Percentiles rank a stretch among this genome's conserved stretches.
Conservation (phyloP, 2,797 vertebrate genomes). For the Eulemur mongoz region DNA sequence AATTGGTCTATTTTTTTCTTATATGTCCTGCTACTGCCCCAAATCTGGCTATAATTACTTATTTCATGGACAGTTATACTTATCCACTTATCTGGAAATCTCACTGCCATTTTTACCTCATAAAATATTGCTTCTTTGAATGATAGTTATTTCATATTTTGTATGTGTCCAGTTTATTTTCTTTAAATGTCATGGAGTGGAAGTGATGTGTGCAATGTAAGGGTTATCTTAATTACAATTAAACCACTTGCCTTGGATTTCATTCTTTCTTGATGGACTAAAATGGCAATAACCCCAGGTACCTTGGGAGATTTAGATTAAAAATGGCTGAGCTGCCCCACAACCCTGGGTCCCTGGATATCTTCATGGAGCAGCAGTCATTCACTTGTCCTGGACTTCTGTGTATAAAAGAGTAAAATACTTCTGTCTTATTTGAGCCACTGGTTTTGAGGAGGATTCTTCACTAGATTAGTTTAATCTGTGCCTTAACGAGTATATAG, state of each 20-base stretch:
- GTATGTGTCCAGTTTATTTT: neutral
- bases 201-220: neutral
- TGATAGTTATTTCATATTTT: neutral
- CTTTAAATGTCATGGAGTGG: neutral
- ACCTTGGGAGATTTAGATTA: neutral
- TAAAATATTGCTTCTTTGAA: neutral
- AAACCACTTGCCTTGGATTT: neutral
- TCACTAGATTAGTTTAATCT: neutral
- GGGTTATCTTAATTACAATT: neutral
- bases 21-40: neutral
- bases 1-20: neutral
- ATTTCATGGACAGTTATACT: neutral
- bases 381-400: neutral
- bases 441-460: neutral
- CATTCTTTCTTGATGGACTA: neutral
- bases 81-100: neutral
- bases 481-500: neutral
- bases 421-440: neutral
- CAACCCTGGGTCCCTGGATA: neutral
- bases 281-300: neutral
- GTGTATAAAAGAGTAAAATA: neutral
- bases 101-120: neutral
- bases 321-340: neutral
- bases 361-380: neutral
- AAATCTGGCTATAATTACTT: neutral